Evolutionary conservation across 1,140 invertebrate genomes (phyloP).

Genomic region (Cephus cinctus): DNA sequence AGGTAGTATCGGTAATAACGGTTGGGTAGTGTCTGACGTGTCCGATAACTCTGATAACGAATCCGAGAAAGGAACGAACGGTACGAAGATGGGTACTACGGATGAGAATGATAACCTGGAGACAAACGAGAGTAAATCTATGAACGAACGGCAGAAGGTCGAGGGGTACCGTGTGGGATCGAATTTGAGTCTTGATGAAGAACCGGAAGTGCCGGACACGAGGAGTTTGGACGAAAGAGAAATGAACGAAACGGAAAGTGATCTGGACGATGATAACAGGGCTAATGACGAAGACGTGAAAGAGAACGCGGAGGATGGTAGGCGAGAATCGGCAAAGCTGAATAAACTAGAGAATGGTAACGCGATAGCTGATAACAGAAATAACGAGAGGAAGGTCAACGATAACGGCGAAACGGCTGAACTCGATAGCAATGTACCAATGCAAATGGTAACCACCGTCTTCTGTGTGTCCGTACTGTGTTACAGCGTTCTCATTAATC

Average conservation of each 20-base stretch:
- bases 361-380: background rate
- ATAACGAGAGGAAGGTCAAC: background rate
- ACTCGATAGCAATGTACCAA: conserved; percentile 46
- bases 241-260: background rate
- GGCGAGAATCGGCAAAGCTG: no score
- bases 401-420: conserved; percentile 16
- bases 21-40: conserved; percentile 41
- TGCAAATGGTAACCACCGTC: conserved; percentile 56
- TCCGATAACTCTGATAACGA: conserved; percentile 33
- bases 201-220: conserved; percentile 25
- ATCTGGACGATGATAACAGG: background rate
- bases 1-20: conserved; percentile 36
- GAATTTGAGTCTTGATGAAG: no score
- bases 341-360: conserved; percentile 1
- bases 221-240: conserved; percentile 18
- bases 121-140: no score
- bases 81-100: conserved; percentile 17
- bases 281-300: background rate
- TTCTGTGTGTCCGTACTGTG: conserved; percentile 55
- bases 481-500: conserved; percentile 54
- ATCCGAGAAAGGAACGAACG: conserved; percentile 12
- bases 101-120: conserved; percentile 13
- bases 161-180: no score
- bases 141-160: no score
- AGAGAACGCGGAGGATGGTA: background rate